These are phyloP conservation scores for Ephestia elutella DNA, from an alignment of 1,140 invertebrate species.

Conservation along the genomic window DNA sequence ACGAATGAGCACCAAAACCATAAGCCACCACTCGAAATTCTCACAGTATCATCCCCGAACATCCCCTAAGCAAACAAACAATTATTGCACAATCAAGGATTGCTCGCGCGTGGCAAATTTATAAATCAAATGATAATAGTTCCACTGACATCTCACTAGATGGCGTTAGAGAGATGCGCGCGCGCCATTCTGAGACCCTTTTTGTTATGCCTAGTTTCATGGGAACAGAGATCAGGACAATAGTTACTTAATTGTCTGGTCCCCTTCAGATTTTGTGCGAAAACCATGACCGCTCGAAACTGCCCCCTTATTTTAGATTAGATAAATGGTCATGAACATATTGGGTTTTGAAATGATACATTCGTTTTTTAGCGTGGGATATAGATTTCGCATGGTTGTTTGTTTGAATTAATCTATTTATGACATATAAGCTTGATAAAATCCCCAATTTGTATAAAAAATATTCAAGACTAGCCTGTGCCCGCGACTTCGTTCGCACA, in stretches of 20 bases:
- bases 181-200: constrained; percentile 33
- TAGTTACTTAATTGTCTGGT: constrained; percentile 61
- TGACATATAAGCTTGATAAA: no score
- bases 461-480: no score
- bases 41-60: constrained; percentile 37
- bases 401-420: not conserved
- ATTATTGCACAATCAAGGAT: constrained; percentile 65
- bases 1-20: not conserved
- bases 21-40: constrained; percentile 54
- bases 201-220: constrained; percentile 62
- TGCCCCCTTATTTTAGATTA: constrained; percentile 56
- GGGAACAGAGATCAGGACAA: constrained; percentile 64
- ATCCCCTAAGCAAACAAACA: constrained; percentile 53
- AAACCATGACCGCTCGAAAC: constrained; percentile 48
- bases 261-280: constrained; percentile 61
- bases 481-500: no score
- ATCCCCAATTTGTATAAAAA: no score
- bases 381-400: constrained; percentile 17
- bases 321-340: constrained; percentile 68
- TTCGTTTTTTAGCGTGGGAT: constrained; percentile 59
- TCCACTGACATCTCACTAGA: constrained; percentile 56
- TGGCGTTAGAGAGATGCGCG: constrained; percentile 43
- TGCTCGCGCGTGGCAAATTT: constrained; percentile 49
- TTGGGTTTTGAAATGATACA: constrained; percentile 51
- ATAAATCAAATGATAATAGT: constrained; percentile 66